Percentiles rank a stretch among this genome's conserved stretches.
phyloP scores from a whole-genome alignment of 1,140 invertebrate genomes.

The Rhopalosiphum padi region DNA sequence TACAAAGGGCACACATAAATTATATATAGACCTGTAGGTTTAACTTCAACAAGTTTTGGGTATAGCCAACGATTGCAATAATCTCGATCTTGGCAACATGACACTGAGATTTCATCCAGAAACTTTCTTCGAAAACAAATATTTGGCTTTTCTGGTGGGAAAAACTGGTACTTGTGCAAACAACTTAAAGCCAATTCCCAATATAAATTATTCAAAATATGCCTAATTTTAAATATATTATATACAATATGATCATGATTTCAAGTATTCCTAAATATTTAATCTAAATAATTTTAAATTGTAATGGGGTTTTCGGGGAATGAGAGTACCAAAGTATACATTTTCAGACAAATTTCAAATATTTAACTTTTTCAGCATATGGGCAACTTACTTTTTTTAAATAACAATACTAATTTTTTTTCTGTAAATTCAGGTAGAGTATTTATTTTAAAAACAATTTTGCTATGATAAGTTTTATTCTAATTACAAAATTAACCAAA shows the following conservation, averaged over 20 bases:
- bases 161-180: conserved; percentile 71
- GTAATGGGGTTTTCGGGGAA: too few species aligned
- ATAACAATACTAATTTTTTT: too few species aligned
- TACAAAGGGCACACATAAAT: conserved; percentile 47
- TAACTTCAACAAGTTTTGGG: conserved; percentile 64
- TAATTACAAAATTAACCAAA: too few species aligned
- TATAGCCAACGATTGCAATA: conserved; percentile 71
- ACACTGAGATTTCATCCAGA: conserved; percentile 65
- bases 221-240: neutral
- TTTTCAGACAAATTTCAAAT: too few species aligned
- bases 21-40: conserved; percentile 56
- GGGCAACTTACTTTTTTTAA: too few species aligned
- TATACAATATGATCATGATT: neutral
- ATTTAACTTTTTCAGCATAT: too few species aligned
- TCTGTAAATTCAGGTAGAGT: too few species aligned
- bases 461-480: too few species aligned
- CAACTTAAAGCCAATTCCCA: conserved; percentile 68
- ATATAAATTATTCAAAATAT: conserved; percentile 45
- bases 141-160: conserved; percentile 75
- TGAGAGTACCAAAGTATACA: too few species aligned
- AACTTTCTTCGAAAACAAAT: conserved; percentile 68
- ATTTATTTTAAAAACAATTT: too few species aligned
- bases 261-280: too few species aligned
- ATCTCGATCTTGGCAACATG: conserved; percentile 72
- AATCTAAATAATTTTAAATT: too few species aligned